A percentile compares a stretch with the other conserved stretches of the same genome.
Evolutionary conservation across 2,888 invertebrate genomes (phyloP).

Genomic region (Sicus ferrugineus): DNA sequence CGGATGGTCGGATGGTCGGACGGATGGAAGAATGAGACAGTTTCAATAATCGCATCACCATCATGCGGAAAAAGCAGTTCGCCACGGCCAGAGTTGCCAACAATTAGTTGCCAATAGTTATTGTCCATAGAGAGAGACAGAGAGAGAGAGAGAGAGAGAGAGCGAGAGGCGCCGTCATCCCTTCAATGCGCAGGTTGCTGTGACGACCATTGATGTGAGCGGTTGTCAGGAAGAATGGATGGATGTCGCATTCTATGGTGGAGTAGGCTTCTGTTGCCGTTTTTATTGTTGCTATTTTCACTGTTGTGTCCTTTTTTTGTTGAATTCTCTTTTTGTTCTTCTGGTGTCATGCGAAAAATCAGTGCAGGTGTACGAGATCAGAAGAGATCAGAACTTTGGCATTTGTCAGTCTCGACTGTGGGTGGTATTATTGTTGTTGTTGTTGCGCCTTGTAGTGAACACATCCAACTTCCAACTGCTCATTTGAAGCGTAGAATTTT

Average conservation of each 20-base stretch:
- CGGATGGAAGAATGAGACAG: neutral
- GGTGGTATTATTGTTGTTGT: slow-evolving; percentile 16
- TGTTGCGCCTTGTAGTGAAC: slow-evolving; percentile 21
- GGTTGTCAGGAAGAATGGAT: neutral
- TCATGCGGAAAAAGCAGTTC: neutral
- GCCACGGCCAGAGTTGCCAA: slow-evolving; percentile 39
- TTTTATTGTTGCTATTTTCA: neutral
- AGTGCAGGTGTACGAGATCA: too few species aligned
- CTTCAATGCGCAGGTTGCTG: slow-evolving; percentile 1
- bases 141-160: neutral
- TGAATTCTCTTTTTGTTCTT: too few species aligned
- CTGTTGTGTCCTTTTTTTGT: neutral
- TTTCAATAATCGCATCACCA: neutral
- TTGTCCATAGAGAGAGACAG: slow-evolving; percentile 36
- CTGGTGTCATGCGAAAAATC: too few species aligned
- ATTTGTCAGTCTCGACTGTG: slow-evolving; percentile 8
- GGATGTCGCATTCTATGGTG: neutral
- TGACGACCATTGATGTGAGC: neutral
- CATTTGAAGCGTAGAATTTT: slow-evolving; percentile 51
- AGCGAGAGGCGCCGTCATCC: neutral
- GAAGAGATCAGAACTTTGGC: slow-evolving; percentile 10
- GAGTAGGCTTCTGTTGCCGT: neutral
- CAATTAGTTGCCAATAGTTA: slow-evolving; percentile 59
- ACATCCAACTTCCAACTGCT: neutral
- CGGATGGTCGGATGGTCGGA: neutral